Percentiles rank a stretch among this genome's conserved stretches.
Evolutionary conservation across 1,140 invertebrate genomes (phyloP).

Genomic region (Eurytemora carolleeae): DNA sequence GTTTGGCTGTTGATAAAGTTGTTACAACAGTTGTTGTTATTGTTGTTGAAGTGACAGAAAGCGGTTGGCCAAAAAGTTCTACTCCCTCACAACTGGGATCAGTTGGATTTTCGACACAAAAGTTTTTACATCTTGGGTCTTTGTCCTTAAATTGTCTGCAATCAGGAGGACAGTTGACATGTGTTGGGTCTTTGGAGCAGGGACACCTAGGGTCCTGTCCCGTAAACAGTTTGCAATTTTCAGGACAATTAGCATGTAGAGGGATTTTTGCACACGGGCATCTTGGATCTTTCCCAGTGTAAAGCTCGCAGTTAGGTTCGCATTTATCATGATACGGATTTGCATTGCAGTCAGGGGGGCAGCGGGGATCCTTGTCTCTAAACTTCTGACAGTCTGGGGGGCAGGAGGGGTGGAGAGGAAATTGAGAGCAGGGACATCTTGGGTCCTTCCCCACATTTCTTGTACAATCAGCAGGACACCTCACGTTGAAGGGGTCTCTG

Average conservation of each 20-base stretch:
- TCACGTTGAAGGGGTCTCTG: neutral
- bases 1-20: too few relatives aligned
- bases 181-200: neutral
- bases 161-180: neutral
- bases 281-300: neutral
- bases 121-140: too few relatives aligned
- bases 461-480: neutral
- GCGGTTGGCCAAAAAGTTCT: neutral
- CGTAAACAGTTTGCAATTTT: neutral
- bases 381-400: neutral
- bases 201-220: neutral
- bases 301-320: neutral
- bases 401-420: neutral
- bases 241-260: neutral
- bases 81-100: slow-evolving; percentile 2
- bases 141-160: neutral
- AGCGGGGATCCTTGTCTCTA: neutral
- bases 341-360: neutral
- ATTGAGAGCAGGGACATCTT: neutral
- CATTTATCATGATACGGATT: neutral
- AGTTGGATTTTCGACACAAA: too few relatives aligned
- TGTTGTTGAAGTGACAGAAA: too few relatives aligned
- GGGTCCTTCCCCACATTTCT: neutral
- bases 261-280: neutral
- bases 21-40: too few relatives aligned